Evolutionary conservation across 2,113 vertebrate species (phyloP).

Genomic region (Misgurnus anguillicaudatus): DNA sequence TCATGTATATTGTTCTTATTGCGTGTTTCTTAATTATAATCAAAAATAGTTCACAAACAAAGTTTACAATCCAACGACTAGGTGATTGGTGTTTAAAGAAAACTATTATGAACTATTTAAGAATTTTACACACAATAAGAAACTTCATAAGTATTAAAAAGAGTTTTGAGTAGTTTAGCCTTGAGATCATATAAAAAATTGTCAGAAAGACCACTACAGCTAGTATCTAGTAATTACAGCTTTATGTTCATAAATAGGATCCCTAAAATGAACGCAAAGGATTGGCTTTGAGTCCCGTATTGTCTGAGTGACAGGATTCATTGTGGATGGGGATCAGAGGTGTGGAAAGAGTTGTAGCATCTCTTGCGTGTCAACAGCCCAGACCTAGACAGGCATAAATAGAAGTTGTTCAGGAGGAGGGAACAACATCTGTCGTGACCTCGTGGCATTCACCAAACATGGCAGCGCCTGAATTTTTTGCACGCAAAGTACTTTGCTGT

Average conservation of each 20-base stretch:
- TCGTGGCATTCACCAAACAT: conserved; percentile 33
- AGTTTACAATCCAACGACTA: background rate
- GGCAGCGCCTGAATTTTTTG: conserved; percentile 31
- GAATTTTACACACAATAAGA: conserved; percentile 29
- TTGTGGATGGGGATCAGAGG: conserved; percentile 8
- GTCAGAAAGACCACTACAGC: background rate
- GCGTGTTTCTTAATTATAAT: too few relatives aligned
- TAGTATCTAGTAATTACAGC: conserved; percentile 39
- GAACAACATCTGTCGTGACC: conserved; percentile 45
- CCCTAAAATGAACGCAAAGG: conserved; percentile 39
- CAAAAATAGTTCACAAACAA: background rate
- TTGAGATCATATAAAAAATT: background rate
- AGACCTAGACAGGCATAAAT: conserved; percentile 45
- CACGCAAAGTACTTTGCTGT: conserved; percentile 7
- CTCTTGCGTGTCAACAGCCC: conserved; percentile 24
- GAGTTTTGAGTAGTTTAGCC: background rate
- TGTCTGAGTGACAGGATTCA: conserved; percentile 39
- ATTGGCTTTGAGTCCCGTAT: conserved; percentile 29
- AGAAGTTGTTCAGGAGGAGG: background rate
- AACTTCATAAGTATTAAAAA: conserved; percentile 25
- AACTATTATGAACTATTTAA: background rate
- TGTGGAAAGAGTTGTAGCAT: conserved; percentile 25
- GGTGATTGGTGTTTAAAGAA: background rate
- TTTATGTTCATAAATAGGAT: conserved; percentile 43
- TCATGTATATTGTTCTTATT: too few relatives aligned